Evolutionary conservation across 2,888 invertebrate species (phyloP).

Genomic region (Xestia rhomboidea): DNA sequence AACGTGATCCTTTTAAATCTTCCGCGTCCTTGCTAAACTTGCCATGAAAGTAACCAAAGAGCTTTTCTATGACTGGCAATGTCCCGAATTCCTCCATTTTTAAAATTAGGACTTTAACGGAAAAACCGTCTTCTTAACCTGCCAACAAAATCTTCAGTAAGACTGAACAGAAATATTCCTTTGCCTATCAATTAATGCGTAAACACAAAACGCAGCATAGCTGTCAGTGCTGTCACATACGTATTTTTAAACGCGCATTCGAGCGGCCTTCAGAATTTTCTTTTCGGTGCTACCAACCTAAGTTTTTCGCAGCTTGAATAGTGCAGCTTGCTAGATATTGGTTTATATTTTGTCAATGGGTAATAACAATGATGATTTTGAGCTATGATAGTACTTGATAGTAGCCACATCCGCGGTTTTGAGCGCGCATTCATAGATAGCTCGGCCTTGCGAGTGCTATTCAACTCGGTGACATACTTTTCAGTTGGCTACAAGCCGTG

Average conservation of each 20-base stretch:
- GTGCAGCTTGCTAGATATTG: constrained; percentile 5
- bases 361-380: constrained; percentile 64
- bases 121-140: background rate
- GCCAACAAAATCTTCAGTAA: background rate
- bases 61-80: background rate
- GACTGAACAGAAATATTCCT: constrained; percentile 31
- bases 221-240: constrained; percentile 55
- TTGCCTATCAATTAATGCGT: constrained; percentile 44
- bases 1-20: background rate
- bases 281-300: constrained; percentile 21
- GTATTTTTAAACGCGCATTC: constrained; percentile 59
- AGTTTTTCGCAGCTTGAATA: constrained; percentile 35
- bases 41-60: background rate
- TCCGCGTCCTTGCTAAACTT: background rate
- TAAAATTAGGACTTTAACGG: background rate
- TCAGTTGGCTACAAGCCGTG: constrained; percentile 88
- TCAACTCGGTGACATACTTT: constrained; percentile 90
- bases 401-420: constrained; percentile 86
- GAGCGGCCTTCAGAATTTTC: constrained; percentile 52
- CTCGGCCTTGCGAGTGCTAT: constrained; percentile 88
- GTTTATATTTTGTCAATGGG: constrained; percentile 46
- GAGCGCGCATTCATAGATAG: constrained; percentile 88
- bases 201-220: constrained; percentile 55
- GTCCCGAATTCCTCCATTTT: background rate
- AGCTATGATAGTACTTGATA: constrained; percentile 69